Evolutionary conservation across 1,140 invertebrate genomes (phyloP).

Genomic region (Orchesella cincta): DNA sequence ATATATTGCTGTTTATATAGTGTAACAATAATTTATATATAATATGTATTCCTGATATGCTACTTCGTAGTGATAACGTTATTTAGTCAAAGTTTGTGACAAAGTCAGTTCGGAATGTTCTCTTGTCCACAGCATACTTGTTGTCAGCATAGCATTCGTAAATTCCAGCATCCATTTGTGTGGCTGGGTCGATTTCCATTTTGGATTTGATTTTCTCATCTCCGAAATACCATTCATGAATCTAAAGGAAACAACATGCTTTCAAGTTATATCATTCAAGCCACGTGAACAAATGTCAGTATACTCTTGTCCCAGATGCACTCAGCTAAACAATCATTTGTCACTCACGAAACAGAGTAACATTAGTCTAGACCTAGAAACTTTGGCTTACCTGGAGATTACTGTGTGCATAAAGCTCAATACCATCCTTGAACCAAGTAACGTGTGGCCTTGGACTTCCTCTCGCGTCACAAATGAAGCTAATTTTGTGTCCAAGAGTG

Average conservation of each 20-base stretch:
- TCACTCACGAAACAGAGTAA: neutral
- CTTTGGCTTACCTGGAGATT: slow-evolving; percentile 83
- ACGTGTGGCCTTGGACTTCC: slow-evolving; percentile 65
- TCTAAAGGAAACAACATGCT: slow-evolving; percentile 63
- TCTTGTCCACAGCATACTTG: slow-evolving; percentile 86
- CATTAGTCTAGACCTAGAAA: too few relatives aligned
- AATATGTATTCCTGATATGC: too few relatives aligned
- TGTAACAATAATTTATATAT: too few relatives aligned
- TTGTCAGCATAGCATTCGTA: slow-evolving; percentile 90
- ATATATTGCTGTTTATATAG: too few relatives aligned
- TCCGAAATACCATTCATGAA: slow-evolving; percentile 83
- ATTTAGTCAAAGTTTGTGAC: slow-evolving; percentile 79
- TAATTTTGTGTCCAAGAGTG: slow-evolving; percentile 87
- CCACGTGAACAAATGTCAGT: too few relatives aligned
- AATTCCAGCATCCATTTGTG: slow-evolving; percentile 87
- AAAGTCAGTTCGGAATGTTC: slow-evolving; percentile 89
- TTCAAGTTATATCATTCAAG: too few relatives aligned
- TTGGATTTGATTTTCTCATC: slow-evolving; percentile 83
- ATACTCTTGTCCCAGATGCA: neutral
- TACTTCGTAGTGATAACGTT: neutral
- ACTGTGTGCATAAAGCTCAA: slow-evolving; percentile 82
- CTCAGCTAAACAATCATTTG: neutral
- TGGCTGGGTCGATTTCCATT: slow-evolving; percentile 89
- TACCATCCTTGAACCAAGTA: slow-evolving; percentile 76
- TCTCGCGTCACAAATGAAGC: slow-evolving; percentile 82